A percentile compares a stretch with the other conserved stretches of the same genome.
phyloP scores from a whole-genome alignment of 2,888 invertebrate species.

The Dexiosoma caninum region DNA sequence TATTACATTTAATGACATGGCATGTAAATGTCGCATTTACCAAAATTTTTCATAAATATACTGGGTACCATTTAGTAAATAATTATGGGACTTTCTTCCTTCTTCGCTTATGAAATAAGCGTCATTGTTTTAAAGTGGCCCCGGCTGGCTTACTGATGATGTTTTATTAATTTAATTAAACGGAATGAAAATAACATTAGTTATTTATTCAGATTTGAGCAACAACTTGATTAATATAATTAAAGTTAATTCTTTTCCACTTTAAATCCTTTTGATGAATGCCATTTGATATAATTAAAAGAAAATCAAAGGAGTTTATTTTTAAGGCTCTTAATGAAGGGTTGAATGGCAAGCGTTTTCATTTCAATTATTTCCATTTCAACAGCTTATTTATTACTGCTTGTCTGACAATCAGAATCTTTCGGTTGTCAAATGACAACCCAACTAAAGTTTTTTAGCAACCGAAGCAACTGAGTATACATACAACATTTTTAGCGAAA shows the following conservation, averaged over 20 bases:
- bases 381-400: too few relatives aligned
- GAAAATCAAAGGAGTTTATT: too few relatives aligned
- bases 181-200: neutral
- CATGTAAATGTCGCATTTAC: constrained; percentile 56
- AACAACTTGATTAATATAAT: neutral
- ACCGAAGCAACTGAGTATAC: too few relatives aligned
- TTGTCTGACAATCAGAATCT: too few relatives aligned
- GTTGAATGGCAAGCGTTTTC: too few relatives aligned
- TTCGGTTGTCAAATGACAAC: too few relatives aligned
- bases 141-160: constrained; percentile 22
- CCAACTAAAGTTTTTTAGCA: too few relatives aligned
- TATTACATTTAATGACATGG: constrained; percentile 53
- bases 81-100: neutral
- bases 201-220: neutral
- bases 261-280: neutral
- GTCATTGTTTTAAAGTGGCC: neutral
- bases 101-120: neutral
- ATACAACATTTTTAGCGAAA: too few relatives aligned
- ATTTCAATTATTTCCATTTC: too few relatives aligned
- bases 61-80: constrained; percentile 12
- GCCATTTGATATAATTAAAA: too few relatives aligned
- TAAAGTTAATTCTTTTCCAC: neutral
- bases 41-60: constrained; percentile 42
- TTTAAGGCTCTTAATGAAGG: too few relatives aligned
- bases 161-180: neutral